These are phyloP conservation scores for Caenorhabditis becei DNA, from an alignment of 2,888 invertebrate species.

Conservation along the genomic window DNA sequence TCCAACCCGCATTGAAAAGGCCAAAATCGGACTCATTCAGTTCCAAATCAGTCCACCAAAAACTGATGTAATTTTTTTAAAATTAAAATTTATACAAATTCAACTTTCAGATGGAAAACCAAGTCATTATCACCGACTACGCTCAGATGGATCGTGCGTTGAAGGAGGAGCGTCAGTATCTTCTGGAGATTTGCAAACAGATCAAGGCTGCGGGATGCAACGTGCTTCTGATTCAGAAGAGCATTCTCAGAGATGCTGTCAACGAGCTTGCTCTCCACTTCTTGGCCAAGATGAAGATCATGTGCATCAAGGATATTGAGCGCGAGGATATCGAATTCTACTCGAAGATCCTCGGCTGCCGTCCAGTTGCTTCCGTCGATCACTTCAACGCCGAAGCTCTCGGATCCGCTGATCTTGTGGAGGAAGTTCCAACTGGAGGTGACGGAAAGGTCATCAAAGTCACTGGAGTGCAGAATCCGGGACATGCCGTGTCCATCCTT, in stretches of 20 bases:
- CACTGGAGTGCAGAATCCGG: conserved; percentile 91
- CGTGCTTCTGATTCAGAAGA: conserved; percentile 93
- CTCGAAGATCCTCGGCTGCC: conserved; percentile 85
- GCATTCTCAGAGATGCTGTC: conserved; percentile 92
- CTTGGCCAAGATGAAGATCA: conserved; percentile 97
- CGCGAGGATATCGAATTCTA: conserved; percentile 98
- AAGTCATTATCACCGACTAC: conserved; percentile 94
- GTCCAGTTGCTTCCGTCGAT: conserved; percentile 98
- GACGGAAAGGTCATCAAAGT: conserved; percentile 92
- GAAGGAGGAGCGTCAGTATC: conserved; percentile 97
- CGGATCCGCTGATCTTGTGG: conserved; percentile 93
- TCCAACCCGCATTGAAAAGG: conserved; percentile 95
- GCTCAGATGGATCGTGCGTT: conserved; percentile 99
- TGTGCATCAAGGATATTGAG: conserved; percentile 98
- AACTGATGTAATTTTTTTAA: conserved; percentile 88
- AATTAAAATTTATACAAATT: neutral
- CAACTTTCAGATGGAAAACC: conserved; percentile 84
- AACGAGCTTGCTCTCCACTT: conserved; percentile 98
- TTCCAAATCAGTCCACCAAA: conserved; percentile 99
- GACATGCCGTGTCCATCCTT: conserved; percentile 93
- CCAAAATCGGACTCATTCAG: conserved; percentile 98
- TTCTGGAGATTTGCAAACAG: conserved; percentile 97
- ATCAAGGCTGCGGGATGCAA: conserved; percentile 99
- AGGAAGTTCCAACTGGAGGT: conserved; percentile 92
- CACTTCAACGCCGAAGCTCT: conserved; percentile 95